Base-by-base conservation (phyloP, 2,797 vertebrate genomes). In the Enteromius treurensis region DNA sequence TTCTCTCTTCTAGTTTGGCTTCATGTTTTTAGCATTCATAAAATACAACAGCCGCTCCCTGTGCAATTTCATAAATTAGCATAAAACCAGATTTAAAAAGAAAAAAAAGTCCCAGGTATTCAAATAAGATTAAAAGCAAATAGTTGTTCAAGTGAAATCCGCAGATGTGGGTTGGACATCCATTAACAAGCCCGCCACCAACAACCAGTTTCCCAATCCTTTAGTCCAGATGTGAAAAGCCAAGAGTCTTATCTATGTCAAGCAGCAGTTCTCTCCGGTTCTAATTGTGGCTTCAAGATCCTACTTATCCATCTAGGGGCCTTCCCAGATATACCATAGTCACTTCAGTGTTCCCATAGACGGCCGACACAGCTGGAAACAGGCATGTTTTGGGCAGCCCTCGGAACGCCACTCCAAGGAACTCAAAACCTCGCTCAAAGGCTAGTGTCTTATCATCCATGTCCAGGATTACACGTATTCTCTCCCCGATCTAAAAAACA, bases 361-460 rank as follows among this genome's bases (percentile, higher is more conserved):
- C 98, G 23, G 98, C 98, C 23, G 98, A 99, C 80, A 99, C 98
- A 34, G 98, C 98, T 5, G 98, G 98, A 89, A 97, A 99, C 64
- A 99, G 94, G 89, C 97, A 98, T 89, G 95, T 93, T 92, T 99
- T 99, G 58, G 98, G 98, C 81, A 99, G 95, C 93, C 98, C 98
- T 86, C 98, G 96, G 92, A 99, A 99, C 8, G 98, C 98, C 88
- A 99, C 94, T 58, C 98, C 98, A 15, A 99, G 94, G 90, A 99
- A 99, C 92, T 99, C 98, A 81, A 99, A 99, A 58, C 98, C 98
- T 90, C 98, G 95, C 92, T 99, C 98, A 87, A 99, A 99, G 0
- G 98, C 97, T 94, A 99, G 91, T 5, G 98, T 99, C 94, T 99
- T 99, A 94, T 99, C 97, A 86, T 99, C 98, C 98, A 99, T 99